Percentiles rank a stretch among this genome's conserved stretches.
These are phyloP conservation scores for Sclerodermus sp. DNA, from an alignment of 2,888 invertebrate genomes.

Conservation along the genomic window DNA sequence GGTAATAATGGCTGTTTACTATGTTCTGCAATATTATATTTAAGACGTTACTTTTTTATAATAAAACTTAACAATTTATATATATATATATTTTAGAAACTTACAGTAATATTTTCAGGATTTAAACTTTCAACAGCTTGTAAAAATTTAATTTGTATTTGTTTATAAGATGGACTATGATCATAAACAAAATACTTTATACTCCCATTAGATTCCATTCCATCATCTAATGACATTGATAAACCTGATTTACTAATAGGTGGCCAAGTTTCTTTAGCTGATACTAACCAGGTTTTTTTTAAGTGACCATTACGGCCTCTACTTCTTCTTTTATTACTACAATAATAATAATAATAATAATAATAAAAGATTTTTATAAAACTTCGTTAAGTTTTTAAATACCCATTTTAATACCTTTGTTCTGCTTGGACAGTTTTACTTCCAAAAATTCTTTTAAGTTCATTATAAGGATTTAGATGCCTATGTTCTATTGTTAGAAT, in stretches of 20 bases:
- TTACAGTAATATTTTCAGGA: slow-evolving; percentile 75
- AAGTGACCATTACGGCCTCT: slow-evolving; percentile 63
- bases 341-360: slow-evolving; percentile 12
- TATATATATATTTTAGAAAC: slow-evolving; percentile 21
- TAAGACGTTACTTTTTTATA: not conserved
- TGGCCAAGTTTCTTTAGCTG: slow-evolving; percentile 74
- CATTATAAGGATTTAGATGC: slow-evolving; percentile 77
- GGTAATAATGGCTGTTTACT: slow-evolving; percentile 74
- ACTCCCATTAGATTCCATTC: slow-evolving; percentile 50
- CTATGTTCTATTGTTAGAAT: slow-evolving; percentile 69
- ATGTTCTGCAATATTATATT: slow-evolving; percentile 60
- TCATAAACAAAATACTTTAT: slow-evolving; percentile 72
- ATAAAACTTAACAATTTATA: not conserved
- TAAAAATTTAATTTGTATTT: slow-evolving; percentile 73
- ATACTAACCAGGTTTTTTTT: slow-evolving; percentile 69
- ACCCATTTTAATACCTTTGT: slow-evolving; percentile 49
- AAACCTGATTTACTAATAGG: slow-evolving; percentile 71
- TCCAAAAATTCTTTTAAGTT: slow-evolving; percentile 80
- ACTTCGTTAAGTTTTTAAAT: not conserved
- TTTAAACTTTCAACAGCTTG: slow-evolving; percentile 78
- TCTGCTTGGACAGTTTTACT: slow-evolving; percentile 75
- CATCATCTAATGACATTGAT: slow-evolving; percentile 68
- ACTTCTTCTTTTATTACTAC: slow-evolving; percentile 61
- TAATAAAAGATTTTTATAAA: not conserved
- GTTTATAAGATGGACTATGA: slow-evolving; percentile 73